Base-by-base conservation (phyloP, 30 jellyfish, hydroid and myxozoan species). In the Hydra vulgaris region DNA sequence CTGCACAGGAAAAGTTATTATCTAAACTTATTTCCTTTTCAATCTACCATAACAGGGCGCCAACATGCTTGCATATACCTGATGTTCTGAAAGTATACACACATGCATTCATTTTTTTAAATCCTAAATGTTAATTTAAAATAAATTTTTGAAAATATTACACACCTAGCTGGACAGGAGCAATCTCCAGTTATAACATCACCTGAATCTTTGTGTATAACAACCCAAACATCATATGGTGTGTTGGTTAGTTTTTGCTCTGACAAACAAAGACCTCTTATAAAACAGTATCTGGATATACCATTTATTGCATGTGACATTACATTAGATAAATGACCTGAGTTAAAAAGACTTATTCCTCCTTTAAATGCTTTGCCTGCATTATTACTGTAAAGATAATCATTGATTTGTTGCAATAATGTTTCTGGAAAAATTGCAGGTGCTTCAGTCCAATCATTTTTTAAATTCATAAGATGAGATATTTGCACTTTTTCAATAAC, bases 291-390 rank as follows among this genome's bases (percentile, higher is more conserved):
- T 15, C 85, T 25, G 8, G 53, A n/a, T 0, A 22, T 26, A 25
- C 7, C 54, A 23, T 81, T 78, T 0, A 78, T 53, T 22, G 53
- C 23, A 1, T 78, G 85, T 0, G 53, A 17, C 79, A 52, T 56
- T 0, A 56, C 1, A 0, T 78, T 23, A 18, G 66, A 23, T 0
- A 78, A 25, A 56, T 78, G 85, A 0, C 26, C 21, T 15, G 85
- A 78, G 66, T 21, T 18, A 0, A 78, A 1, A 0, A 78, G 23
- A 25, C 82, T 78, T 52, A 27, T 54, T 20, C 85, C 85, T 52
- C 85, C 81, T 21, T 1, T 78, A 53, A 15, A 78, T 19, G 85
- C 85, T 78, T 78, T 78, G 0, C 85, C 85, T 53, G 82, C 85
- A 52, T 78, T 1, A 1, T 78, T 78, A 0, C 69, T 23, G 0